Evolutionary conservation across 2,888 invertebrate species (phyloP), one percentile per base, ranked within the genome.

Genomic region (Gastracanthus pulcherrimus): DNA sequence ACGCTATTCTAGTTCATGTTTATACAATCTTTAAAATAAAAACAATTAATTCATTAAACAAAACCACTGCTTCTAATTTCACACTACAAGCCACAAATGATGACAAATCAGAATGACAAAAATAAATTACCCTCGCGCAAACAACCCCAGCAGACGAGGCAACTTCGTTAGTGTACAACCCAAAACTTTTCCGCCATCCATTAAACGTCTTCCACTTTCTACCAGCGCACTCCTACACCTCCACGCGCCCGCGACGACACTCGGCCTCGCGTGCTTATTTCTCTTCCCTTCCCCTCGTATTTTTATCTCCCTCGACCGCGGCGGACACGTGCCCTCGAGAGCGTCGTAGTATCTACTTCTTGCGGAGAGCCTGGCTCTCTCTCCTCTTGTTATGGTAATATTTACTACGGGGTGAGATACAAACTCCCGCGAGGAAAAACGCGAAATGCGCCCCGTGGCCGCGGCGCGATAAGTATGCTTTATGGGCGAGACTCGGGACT

Each of bases 301-400:
- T 80, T 80, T 80, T 70, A 62, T 70, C 75, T 62, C 45, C n/a
- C n/a, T n/a, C n/a, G n/a, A n/a, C n/a, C n/a, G n/a, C n/a, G n/a
- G 6, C 62, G 45, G 6, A 19, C 48, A 19, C 70, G 70, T 23
- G 62, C 55, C 64, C 71, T 71, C 66, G 72, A 69, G 72, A 77
- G 77, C 72, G 70, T 69, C 60, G 76, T 51, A 67, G 66, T 69
- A 77, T 76, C 71, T 76, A 67, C 76, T 81, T 76, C 70, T 80
- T 60, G 19, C 62, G 38, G 45, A n/a, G 31, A 36, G 64, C 64
- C 64, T 6, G 23, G 41, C 38, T 51, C 23, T 58, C 34, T 58
- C 71, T 31, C 31, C 34, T 69, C 69, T 78, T 75, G 70, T 78
- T 78, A 75, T 75, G 77, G 70, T 82, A 78, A 78, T 82, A 76